A percentile compares a stretch with the other conserved stretches of the same genome.
These are phyloP conservation scores for Fundulus diaphanus DNA, from an alignment of 2,797 vertebrate genomes.

Conservation along the genomic window DNA sequence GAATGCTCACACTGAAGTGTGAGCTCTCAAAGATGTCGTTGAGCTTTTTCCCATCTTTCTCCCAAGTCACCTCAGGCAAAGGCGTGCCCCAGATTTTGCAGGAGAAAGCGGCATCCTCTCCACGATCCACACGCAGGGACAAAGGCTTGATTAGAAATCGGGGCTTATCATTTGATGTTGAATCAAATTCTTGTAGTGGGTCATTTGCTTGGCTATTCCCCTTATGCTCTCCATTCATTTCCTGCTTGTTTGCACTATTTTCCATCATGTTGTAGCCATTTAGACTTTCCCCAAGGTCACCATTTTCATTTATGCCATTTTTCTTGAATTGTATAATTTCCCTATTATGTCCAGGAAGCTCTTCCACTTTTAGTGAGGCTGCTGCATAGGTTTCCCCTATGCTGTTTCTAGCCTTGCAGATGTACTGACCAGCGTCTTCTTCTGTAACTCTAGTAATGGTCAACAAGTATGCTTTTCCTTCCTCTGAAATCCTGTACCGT, in stretches of 20 bases:
- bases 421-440: slow-evolving; percentile 90
- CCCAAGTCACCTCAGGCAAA: slow-evolving; percentile 85
- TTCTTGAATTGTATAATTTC: slow-evolving; percentile 28
- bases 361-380: slow-evolving; percentile 86
- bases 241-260: slow-evolving; percentile 48
- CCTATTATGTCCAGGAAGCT: slow-evolving; percentile 33
- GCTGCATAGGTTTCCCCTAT: slow-evolving; percentile 91
- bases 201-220: slow-evolving; percentile 13
- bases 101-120: slow-evolving; percentile 88
- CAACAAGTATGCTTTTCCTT: slow-evolving; percentile 88
- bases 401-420: slow-evolving; percentile 91
- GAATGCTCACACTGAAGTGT: slow-evolving; percentile 83
- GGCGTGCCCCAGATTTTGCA: slow-evolving; percentile 89
- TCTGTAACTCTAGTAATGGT: slow-evolving; percentile 80
- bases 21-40: slow-evolving; percentile 91
- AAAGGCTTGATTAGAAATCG: slow-evolving; percentile 87
- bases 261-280: slow-evolving; percentile 50
- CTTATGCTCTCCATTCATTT: slow-evolving; percentile 36
- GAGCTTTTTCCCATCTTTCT: slow-evolving; percentile 92
- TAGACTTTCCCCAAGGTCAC: slow-evolving; percentile 29
- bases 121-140: slow-evolving; percentile 85
- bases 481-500: slow-evolving; percentile 83
- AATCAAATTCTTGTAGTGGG: slow-evolving; percentile 51
- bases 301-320: slow-evolving; percentile 46
- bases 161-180: slow-evolving; percentile 73